These are phyloP conservation scores for Lynx canadensis DNA, from an alignment of 2,113 vertebrate genomes.

Conservation along the genomic window DNA sequence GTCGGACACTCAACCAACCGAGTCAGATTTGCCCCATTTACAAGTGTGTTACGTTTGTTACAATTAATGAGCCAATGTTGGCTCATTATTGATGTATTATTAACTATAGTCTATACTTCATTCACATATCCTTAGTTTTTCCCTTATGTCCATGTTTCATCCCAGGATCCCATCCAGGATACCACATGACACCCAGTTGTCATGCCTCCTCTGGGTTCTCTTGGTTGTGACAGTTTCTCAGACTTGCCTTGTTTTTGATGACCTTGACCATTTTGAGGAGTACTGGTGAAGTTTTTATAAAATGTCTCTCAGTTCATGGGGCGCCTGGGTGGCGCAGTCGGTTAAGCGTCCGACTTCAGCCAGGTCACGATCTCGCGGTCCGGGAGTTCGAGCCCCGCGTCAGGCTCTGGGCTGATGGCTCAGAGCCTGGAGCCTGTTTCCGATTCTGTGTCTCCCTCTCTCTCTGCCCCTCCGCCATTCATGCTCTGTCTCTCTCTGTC, in stretches of 20 bases:
- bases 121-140: neutral
- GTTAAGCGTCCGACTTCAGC: no score
- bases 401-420: no score
- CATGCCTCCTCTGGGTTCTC: neutral
- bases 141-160: neutral
- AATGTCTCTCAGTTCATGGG: neutral
- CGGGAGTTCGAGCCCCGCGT: no score
- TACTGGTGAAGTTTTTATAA: neutral
- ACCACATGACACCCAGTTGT: neutral
- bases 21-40: neutral
- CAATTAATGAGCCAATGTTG: neutral
- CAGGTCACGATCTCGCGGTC: no score
- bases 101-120: neutral
- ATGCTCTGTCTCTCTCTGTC: no score
- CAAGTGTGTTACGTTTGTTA: neutral
- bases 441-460: no score
- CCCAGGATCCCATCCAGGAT: neutral
- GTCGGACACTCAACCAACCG: no score
- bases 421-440: no score
- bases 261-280: neutral
- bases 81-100: neutral
- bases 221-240: neutral
- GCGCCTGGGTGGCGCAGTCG: no score
- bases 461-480: no score
- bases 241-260: neutral